Evolutionary conservation across 2,113 vertebrate species (phyloP).

Genomic region (Rhineura floridana): DNA sequence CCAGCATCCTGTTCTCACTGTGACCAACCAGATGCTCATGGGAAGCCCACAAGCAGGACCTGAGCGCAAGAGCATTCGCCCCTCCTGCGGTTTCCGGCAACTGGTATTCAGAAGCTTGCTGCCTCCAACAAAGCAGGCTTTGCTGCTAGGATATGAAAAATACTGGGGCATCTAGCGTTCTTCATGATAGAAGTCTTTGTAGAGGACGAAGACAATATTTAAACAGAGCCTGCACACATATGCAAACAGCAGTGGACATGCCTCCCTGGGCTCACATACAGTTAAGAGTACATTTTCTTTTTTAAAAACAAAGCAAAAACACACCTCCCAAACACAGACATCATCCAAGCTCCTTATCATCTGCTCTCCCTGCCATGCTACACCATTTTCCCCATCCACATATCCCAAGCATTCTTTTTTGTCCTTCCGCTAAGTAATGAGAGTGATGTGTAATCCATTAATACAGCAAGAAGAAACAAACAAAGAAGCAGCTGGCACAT

Average conservation of each 20-base stretch:
- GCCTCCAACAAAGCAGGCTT: no score
- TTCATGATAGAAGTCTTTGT: not conserved
- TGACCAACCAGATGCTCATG: no score
- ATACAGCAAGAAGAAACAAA: conserved; percentile 65
- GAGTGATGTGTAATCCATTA: conserved; percentile 69
- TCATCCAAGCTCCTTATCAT: conserved; percentile 7
- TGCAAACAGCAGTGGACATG: not conserved
- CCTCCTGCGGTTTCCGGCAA: no score
- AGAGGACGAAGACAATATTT: not conserved
- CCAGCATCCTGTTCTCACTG: no score
- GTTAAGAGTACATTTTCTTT: conserved; percentile 21
- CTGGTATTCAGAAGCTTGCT: no score
- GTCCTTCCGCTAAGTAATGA: conserved; percentile 58
- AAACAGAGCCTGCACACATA: not conserved
- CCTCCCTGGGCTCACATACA: not conserved
- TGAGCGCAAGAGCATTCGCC: no score
- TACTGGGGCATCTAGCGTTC: not conserved
- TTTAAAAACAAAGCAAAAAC: conserved; percentile 28
- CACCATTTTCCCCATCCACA: conserved; percentile 23
- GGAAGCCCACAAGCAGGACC: no score
- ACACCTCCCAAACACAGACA: conserved; percentile 28
- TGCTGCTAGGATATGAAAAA: not conserved
- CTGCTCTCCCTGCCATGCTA: conserved; percentile 42
- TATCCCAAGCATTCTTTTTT: conserved; percentile 44
- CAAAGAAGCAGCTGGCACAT: conserved; percentile 72